Conservation (phyloP, 2,113 vertebrate genomes). For the western clawed frog (Xenopus tropicalis) region DNA sequence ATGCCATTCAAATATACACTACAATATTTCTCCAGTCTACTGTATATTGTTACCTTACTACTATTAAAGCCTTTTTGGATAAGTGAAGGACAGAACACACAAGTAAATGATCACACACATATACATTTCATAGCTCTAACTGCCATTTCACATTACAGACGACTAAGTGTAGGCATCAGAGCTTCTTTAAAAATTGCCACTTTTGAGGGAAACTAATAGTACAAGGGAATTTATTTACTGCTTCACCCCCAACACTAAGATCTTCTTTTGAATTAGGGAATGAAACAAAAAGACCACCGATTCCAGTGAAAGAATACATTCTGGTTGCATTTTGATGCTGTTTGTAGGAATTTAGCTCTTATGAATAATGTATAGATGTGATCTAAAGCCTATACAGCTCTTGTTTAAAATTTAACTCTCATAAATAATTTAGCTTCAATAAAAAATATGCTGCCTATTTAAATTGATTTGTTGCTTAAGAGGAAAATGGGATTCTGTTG, state of each 20-base stretch:
- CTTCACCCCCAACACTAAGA: not conserved
- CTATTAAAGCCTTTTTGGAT: too few species aligned
- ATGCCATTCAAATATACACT: too few species aligned
- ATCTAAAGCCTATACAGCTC: conserved; percentile 37
- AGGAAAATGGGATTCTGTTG: conserved; percentile 1
- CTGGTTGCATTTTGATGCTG: conserved; percentile 32
- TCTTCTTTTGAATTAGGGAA: too few species aligned
- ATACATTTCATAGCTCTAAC: too few species aligned
- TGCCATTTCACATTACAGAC: too few species aligned
- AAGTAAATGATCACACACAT: too few species aligned
- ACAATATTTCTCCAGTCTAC: too few species aligned
- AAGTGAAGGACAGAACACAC: too few species aligned
- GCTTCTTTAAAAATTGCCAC: not conserved
- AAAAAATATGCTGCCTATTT: conserved; percentile 29
- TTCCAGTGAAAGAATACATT: not conserved
- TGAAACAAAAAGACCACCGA: too few species aligned
- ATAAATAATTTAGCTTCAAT: conserved; percentile 41
- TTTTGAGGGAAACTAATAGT: not conserved
- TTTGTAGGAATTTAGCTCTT: conserved; percentile 19
- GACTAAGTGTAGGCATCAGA: too few species aligned
- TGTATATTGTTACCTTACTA: too few species aligned
- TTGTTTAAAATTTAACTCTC: conserved; percentile 42
- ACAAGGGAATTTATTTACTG: not conserved
- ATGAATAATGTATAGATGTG: conserved; percentile 36
- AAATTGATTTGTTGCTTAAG: conserved; percentile 18